Conservation (phyloP, 2,113 vertebrate species). For the Pristiophorus japonicus region DNA sequence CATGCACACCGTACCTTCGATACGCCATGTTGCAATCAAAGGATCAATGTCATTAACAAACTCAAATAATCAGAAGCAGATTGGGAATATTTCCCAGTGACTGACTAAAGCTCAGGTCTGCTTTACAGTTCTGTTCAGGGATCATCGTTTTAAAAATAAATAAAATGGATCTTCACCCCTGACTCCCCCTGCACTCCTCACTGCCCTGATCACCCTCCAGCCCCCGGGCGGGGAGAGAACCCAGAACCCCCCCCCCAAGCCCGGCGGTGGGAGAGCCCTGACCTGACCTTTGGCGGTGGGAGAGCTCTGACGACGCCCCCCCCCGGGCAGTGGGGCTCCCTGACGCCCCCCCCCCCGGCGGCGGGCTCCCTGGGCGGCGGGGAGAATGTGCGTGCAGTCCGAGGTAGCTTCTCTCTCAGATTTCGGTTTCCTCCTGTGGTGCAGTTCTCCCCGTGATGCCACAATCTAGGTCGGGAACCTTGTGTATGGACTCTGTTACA, state of each 20-base stretch:
- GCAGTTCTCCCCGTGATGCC: background rate
- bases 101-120: background rate
- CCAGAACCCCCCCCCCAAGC: too few species aligned
- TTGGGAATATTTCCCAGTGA: background rate
- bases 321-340: too few species aligned
- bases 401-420: background rate
- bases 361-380: too few species aligned
- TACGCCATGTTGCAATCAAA: background rate
- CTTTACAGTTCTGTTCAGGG: background rate
- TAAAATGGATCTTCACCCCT: background rate
- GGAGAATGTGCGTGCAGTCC: background rate
- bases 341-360: too few species aligned
- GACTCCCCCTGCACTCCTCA: background rate
- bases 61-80: background rate
- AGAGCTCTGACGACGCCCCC: too few species aligned
- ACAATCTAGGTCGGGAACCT: background rate
- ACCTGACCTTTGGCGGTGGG: too few species aligned
- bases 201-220: too few species aligned
- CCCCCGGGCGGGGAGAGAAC: too few species aligned
- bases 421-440: background rate
- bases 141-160: background rate
- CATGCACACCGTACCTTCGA: too few species aligned
- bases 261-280: too few species aligned
- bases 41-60: background rate
- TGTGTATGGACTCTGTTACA: background rate